Base-by-base conservation (phyloP, 2,888 invertebrate species). In the Eurytoma adleriae region DNA sequence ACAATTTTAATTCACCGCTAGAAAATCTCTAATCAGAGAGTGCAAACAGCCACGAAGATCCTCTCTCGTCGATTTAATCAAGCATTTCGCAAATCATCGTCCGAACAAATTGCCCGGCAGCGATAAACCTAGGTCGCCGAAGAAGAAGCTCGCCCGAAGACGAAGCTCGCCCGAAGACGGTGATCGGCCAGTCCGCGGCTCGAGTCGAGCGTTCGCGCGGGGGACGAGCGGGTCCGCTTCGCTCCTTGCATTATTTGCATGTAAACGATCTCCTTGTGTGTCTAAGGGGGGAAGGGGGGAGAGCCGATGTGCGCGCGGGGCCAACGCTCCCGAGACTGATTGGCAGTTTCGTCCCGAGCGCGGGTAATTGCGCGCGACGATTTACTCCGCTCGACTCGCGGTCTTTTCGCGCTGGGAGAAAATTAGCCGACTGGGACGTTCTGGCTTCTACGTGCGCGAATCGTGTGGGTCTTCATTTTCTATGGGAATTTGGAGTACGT, bases 281-380 rank as follows among this genome's bases (percentile, higher is more conserved):
- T 68, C 61, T 14, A n/a, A n/a, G n/a, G n/a, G n/a, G n/a, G n/a
- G 62, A 54, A 27, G 27, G 52, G 52, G 16, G 52, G 52, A 52
- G 40, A 56, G 54, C n/a, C 61, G 61, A 68, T 68, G 48, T 50
- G 1, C 30, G 12, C 69, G 77, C 20, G 18, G 69, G 75, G 72
- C 71, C 76, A 64, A 77, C 64, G 78, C 74, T 62, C 78, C 40
- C 62, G 62, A 54, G 61, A 81, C 75, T 79, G 83, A 82, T 82
- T 83, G 83, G 78, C 79, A 83, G 82, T 82, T 82, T 69, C 74
- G 71, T 74, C 67, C 61, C 78, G 66, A 75, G 78, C 48, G 56
- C 20, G 27, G 24, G 82, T 85, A 83, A 85, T 85, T 85, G 81
- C 82, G 80, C 81, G 81, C 78, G 82, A 83, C 83, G 81, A 82